Evolutionary conservation across 2,113 vertebrate genomes (phyloP), one percentile per base, ranked within the genome.

Genomic region (Caloenas nicobarica): DNA sequence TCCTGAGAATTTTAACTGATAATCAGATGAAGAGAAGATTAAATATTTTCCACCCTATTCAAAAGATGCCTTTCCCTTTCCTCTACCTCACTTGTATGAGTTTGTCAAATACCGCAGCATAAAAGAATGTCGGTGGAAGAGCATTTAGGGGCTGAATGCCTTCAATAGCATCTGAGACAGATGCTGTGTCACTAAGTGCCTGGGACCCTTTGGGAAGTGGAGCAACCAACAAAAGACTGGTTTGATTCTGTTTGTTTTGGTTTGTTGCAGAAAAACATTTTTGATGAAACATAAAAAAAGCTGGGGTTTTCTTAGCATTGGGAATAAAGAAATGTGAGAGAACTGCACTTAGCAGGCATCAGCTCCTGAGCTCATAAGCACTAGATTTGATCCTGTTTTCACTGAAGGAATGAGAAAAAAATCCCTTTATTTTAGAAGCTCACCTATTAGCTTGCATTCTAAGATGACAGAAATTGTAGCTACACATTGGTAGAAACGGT

Each of bases 241-340:
- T 62, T 95, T 68, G 56, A 36, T 72, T 95, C 61, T 95, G 92
- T 91, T 96, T 95, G 89, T 88, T 97, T 97, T 96, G 84, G 40
- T 96, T 95, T 91, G 76, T 87, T 82, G 54, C 81, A 93, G 61
- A 93, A 91, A 82, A 92, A 82, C 56, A 95, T 97, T 93, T 93
- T 81, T 94, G 79, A 95, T 62, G 44, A 81, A 88, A 69, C 26
- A 65, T 51, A 13, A 44, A 7, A 31, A 91, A 38, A 65, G 4
- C 51, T 36, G 18, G 7, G 25, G 22, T 90, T 76, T 89, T 90
- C 44, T 76, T 86, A 81, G 34, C 26, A 21, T 33, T 16, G 31
- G 13, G 28, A 62, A 57, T 28, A 57, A 92, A 88, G 64, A 89
- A 60, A 62, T 0, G 1, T 77, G 26, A 44, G 54, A 89, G 82